A percentile compares a stretch with the other conserved stretches of the same genome.
These are phyloP conservation scores for Macropis europaea DNA, from an alignment of 2,888 invertebrate species.

Conservation along the genomic window DNA sequence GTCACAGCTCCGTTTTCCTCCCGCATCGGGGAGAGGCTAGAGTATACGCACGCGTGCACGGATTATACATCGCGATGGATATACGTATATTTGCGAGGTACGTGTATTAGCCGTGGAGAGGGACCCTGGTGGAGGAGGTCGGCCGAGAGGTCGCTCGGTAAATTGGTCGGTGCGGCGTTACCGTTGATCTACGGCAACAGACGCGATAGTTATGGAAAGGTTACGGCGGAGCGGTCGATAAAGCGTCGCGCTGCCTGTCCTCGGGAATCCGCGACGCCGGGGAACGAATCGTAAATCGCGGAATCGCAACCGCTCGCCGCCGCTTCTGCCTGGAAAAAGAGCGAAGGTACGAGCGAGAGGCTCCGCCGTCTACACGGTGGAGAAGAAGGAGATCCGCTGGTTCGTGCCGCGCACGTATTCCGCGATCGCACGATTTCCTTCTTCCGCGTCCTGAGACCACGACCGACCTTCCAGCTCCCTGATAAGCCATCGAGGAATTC, in stretches of 20 bases:
- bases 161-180: conserved; percentile 74
- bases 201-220: conserved; percentile 76
- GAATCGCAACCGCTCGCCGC: conserved; percentile 61
- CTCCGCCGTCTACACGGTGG: neutral
- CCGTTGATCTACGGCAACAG: conserved; percentile 75
- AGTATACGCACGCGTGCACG: conserved; percentile 44
- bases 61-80: conserved; percentile 53
- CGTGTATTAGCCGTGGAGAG: conserved; percentile 57
- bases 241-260: conserved; percentile 69
- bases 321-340: conserved; percentile 20
- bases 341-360: conserved; percentile 25
- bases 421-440: conserved; percentile 58
- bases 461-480: conserved; percentile 30
- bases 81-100: conserved; percentile 58
- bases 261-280: conserved; percentile 60
- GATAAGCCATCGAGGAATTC: conserved; percentile 40
- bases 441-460: conserved; percentile 44
- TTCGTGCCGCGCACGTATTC: conserved; percentile 35
- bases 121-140: conserved; percentile 70
- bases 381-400: neutral
- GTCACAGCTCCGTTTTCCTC: conserved; percentile 22
- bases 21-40: conserved; percentile 13
- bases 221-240: conserved; percentile 71
- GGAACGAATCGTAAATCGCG: conserved; percentile 70
- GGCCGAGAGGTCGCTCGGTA: conserved; percentile 74